These are phyloP conservation scores for Miniopterus natalensis DNA, from an alignment of 2,113 vertebrate genomes.

Conservation along the genomic window DNA sequence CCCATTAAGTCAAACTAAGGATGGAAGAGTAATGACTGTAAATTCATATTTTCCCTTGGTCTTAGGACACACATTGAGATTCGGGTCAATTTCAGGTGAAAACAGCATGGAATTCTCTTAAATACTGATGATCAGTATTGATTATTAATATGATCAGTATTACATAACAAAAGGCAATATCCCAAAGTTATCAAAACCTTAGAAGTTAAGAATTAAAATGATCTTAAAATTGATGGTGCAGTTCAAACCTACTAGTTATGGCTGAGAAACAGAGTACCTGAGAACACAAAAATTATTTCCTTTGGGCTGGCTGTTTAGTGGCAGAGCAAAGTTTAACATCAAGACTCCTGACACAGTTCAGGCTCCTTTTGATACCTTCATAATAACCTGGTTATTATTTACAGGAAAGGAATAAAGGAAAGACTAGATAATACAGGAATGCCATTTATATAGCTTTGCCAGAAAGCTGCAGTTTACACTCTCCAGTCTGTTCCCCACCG, in stretches of 20 bases:
- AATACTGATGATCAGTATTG: not conserved
- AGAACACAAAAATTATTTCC: not conserved
- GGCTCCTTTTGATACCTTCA: not conserved
- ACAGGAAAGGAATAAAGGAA: too few relatives aligned
- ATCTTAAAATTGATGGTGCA: not conserved
- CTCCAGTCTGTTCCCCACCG: too few relatives aligned
- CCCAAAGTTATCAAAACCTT: not conserved
- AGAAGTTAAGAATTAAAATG: not conserved
- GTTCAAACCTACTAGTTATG: not conserved
- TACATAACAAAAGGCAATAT: not conserved
- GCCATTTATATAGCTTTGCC: too few relatives aligned
- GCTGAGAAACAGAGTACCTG: not conserved
- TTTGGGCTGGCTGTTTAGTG: not conserved
- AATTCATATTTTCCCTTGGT: not conserved
- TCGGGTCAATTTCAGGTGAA: not conserved
- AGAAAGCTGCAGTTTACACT: too few relatives aligned
- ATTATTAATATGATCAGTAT: not conserved
- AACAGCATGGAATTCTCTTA: not conserved
- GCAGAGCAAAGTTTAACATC: not conserved
- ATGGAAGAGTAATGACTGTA: not conserved
- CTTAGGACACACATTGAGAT: not conserved
- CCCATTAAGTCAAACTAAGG: constrained; percentile 21
- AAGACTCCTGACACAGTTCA: not conserved
- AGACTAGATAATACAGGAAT: too few relatives aligned
- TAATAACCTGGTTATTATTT: too few relatives aligned